A percentile compares a stretch with the other conserved stretches of the same genome.
phyloP scores from a whole-genome alignment of 2,113 vertebrate genomes.

The Agapornis roseicollis region DNA sequence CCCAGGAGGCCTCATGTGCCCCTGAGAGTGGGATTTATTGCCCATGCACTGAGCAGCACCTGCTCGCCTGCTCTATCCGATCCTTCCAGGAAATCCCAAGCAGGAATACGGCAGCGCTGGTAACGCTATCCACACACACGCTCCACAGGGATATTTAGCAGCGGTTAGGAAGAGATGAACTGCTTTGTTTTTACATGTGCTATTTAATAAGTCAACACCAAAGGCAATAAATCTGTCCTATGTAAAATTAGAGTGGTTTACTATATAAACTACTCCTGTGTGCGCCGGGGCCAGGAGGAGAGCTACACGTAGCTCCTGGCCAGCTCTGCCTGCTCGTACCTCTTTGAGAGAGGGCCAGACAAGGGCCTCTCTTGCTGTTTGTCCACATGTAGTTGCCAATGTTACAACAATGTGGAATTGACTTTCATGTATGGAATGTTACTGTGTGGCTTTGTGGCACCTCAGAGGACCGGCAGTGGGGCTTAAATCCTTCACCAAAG shows the following conservation, averaged over 20 bases:
- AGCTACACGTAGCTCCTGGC: not conserved
- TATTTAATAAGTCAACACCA: not conserved
- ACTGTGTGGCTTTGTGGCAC: not conserved
- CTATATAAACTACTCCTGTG: not conserved
- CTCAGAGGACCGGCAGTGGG: not conserved
- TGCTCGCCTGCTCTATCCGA: fast-evolving
- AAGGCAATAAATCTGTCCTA: conserved; percentile 21
- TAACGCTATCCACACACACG: fast-evolving
- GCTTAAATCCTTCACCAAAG: not conserved
- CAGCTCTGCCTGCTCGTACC: not conserved
- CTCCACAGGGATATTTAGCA: not conserved
- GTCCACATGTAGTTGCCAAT: not conserved
- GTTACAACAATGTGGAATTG: not conserved
- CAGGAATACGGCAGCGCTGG: not conserved
- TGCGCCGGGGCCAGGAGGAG: fast-evolving
- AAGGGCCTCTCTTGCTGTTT: not conserved
- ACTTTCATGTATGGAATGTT: not conserved
- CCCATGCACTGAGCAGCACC: fast-evolving
- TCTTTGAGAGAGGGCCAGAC: not conserved
- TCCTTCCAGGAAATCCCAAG: not conserved
- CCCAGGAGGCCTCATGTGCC: not conserved
- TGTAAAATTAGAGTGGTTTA: not conserved
- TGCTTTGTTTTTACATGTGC: not conserved
- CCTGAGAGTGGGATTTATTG: not conserved
- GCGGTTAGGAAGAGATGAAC: not conserved